phyloP scores from a whole-genome alignment of 2,888 invertebrate genomes.

The Onchidella celtica region DNA sequence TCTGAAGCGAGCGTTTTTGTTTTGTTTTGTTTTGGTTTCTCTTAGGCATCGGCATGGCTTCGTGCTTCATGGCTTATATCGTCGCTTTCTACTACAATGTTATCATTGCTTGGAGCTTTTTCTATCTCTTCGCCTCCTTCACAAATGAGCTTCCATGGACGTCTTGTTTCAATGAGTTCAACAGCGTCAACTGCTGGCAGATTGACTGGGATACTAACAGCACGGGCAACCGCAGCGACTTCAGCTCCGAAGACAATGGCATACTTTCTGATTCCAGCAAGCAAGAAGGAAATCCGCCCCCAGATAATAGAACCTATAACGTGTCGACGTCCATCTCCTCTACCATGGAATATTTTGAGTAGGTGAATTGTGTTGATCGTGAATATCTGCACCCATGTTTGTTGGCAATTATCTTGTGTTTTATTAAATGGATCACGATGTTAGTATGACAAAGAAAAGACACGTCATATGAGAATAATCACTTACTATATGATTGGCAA shows the following conservation, averaged over 20 bases:
- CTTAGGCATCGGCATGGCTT: conserved; percentile 83
- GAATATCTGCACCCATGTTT: no score
- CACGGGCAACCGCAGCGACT: conserved; percentile 48
- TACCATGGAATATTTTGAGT: conserved; percentile 90
- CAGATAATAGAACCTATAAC: conserved; percentile 58
- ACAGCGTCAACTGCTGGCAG: conserved; percentile 85
- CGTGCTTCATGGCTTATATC: conserved; percentile 78
- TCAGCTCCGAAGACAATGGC: background rate
- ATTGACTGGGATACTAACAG: conserved; percentile 60
- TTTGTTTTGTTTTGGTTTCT: no score
- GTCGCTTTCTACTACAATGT: conserved; percentile 84
- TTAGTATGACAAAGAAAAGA: no score
- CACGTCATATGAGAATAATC: no score
- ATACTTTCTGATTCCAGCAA: background rate
- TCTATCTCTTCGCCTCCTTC: conserved; percentile 88
- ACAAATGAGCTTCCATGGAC: conserved; percentile 88
- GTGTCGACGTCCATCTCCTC: conserved; percentile 82
- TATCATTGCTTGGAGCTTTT: conserved; percentile 91
- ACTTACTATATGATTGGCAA: no score
- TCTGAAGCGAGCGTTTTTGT: no score
- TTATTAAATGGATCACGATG: no score
- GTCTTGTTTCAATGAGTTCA: conserved; percentile 90
- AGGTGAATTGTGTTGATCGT: no score
- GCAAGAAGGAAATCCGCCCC: background rate
- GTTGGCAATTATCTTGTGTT: no score